Conservation (phyloP, 1,140 invertebrate genomes). For the Listronotus bonariensis region DNA sequence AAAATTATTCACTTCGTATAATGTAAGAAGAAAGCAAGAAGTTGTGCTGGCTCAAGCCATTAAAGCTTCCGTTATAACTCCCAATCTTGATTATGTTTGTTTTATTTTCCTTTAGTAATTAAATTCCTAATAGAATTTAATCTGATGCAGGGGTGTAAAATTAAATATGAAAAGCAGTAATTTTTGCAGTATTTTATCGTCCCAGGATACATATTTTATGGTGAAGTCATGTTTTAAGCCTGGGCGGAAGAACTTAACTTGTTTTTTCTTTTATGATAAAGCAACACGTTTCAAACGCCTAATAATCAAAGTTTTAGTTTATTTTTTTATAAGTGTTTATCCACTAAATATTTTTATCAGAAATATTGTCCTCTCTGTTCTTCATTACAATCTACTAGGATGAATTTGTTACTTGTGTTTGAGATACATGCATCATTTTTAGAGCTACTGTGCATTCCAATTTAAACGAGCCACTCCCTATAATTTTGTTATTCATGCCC, state of each 20-base stretch:
- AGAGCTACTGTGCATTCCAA: too few species aligned
- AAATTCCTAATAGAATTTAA: slow-evolving; percentile 32
- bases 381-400: too few species aligned
- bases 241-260: neutral
- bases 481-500: too few species aligned
- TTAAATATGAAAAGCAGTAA: slow-evolving; percentile 23
- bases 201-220: slow-evolving; percentile 1
- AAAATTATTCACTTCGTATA: slow-evolving; percentile 29
- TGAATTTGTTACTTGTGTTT: too few species aligned
- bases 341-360: too few species aligned
- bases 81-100: slow-evolving; percentile 31
- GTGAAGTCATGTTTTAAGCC: neutral
- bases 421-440: too few species aligned
- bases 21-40: slow-evolving; percentile 22
- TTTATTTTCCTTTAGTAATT: slow-evolving; percentile 30
- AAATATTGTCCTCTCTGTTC: too few species aligned
- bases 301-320: too few species aligned
- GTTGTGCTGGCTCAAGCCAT: slow-evolving; percentile 25
- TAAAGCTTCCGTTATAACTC: slow-evolving; percentile 30
- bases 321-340: too few species aligned
- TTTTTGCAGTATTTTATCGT: slow-evolving; percentile 6
- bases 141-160: slow-evolving; percentile 26
- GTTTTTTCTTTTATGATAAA: neutral
- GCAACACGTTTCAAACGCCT: too few species aligned
- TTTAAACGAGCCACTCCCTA: too few species aligned